Evolutionary conservation across 1,140 invertebrate genomes (phyloP), one percentile per base, ranked within the genome.

Genomic region (Adelges cooleyi): DNA sequence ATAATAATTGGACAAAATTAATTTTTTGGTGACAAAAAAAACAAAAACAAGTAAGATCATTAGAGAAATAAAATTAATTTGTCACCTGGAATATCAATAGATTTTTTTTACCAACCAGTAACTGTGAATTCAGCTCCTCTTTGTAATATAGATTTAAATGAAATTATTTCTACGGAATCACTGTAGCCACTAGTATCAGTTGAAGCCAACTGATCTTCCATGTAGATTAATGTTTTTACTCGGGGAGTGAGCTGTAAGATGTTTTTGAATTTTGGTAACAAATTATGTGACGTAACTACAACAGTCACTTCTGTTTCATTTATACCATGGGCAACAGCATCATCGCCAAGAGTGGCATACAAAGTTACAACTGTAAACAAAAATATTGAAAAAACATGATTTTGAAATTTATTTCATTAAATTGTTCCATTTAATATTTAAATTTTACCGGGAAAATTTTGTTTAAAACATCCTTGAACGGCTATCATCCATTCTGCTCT

Each of bases 401-500:
- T 33, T 33, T 33, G 5, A n/a, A n/a, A n/a, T n/a, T n/a, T n/a
- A n/a, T n/a, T n/a, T 23, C 23, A 29, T 15, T 25, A 51, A n/a
- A 51, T 66, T n/a, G n/a, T n/a, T n/a, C n/a, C n/a, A n/a, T n/a
- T n/a, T n/a, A n/a, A n/a, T n/a, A n/a, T n/a, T 23, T 40, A 11
- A 67, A 48, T 72, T n/a, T 72, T 70, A 89, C 87, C 80, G 69
- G 89, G 84, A 73, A 92, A 86, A 74, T 89, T 92, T 74, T 90
- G 89, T 72, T 90, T 94, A 75, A 98, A 95, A 74, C 91, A 89
- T 48, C 90, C 90, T 72, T 96, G 88, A 5, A 93, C 89, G 1
- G 92, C 86, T 38, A 97, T 84, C 83, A 98, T 87, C 95, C 95
- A 99, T 79, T 99, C 95, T 22, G 87, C 87, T 68, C 95, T 80